phyloP scores from a whole-genome alignment of 2,888 invertebrate species.

The Hirudinaria manillensis region DNA sequence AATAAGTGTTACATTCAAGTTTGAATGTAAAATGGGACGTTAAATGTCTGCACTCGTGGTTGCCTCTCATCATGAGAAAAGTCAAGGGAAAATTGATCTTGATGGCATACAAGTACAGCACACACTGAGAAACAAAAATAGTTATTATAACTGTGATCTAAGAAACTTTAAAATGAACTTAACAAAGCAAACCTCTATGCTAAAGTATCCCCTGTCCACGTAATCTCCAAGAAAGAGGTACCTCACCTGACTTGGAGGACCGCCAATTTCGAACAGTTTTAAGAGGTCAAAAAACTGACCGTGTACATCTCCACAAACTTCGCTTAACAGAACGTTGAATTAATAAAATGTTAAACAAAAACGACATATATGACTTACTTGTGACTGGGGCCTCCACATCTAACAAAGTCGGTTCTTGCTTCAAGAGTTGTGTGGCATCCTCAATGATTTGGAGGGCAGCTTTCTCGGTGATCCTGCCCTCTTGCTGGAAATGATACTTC shows the following conservation, averaged over 20 bases:
- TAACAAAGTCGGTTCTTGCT: constrained; percentile 25
- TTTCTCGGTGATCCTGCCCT: constrained; percentile 29
- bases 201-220: constrained; percentile 33
- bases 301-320: constrained; percentile 34
- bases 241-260: constrained; percentile 26
- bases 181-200: constrained; percentile 26
- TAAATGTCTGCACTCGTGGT: constrained; percentile 33
- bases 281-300: constrained; percentile 34
- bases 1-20: constrained; percentile 26
- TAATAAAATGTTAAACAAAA: not conserved
- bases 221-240: constrained; percentile 33
- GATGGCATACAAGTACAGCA: constrained; percentile 29
- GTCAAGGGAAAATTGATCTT: constrained; percentile 29
- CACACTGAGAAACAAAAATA: constrained; percentile 29
- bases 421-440: constrained; percentile 18
- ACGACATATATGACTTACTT: not conserved
- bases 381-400: constrained; percentile 32
- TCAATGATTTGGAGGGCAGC: constrained; percentile 25
- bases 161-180: not conserved
- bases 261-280: constrained; percentile 34
- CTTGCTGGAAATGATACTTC: constrained; percentile 30
- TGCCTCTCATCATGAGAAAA: constrained; percentile 32
- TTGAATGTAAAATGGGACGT: constrained; percentile 31
- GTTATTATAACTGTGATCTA: not conserved
- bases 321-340: not conserved